Percentiles rank a stretch among this genome's conserved stretches.
Conservation (phyloP, 2,888 invertebrate species). For the Uropetala carovei region DNA sequence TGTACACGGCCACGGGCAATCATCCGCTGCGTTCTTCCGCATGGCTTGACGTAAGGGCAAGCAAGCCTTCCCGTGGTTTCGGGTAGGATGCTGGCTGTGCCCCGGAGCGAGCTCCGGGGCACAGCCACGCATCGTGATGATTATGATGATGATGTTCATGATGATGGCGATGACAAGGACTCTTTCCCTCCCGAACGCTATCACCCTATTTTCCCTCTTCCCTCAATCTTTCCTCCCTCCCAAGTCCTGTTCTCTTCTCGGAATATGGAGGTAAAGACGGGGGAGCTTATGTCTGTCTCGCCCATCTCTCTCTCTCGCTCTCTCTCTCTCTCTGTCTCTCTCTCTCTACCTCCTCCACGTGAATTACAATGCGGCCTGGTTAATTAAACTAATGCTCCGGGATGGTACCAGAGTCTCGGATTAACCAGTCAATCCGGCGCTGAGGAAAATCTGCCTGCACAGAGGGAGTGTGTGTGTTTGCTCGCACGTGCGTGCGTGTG, state of each 20-base stretch:
- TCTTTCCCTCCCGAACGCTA: neutral
- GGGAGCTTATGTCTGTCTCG: neutral
- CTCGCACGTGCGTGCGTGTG: too few species aligned
- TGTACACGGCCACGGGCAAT: constrained; percentile 30
- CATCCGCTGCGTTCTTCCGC: constrained; percentile 25
- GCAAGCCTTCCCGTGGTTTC: neutral
- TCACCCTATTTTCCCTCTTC: neutral
- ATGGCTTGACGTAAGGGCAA: neutral
- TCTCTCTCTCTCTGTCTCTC: too few species aligned
- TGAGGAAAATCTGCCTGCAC: too few species aligned
- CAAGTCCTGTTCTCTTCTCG: neutral
- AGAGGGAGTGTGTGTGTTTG: too few species aligned
- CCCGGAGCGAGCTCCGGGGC: too few species aligned
- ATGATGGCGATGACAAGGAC: constrained; percentile 14
- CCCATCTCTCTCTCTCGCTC: neutral
- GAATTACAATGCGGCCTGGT: neutral
- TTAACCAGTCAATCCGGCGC: neutral
- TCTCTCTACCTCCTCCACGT: neutral
- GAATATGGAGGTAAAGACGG: neutral
- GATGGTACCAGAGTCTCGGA: neutral
- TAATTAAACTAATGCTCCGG: constrained; percentile 45
- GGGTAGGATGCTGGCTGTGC: neutral
- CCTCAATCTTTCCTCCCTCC: neutral
- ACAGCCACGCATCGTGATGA: neutral
- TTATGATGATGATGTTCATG: constrained; percentile 21